Conservation (phyloP, 2,113 vertebrate species). For the Phocoena phocoena region DNA sequence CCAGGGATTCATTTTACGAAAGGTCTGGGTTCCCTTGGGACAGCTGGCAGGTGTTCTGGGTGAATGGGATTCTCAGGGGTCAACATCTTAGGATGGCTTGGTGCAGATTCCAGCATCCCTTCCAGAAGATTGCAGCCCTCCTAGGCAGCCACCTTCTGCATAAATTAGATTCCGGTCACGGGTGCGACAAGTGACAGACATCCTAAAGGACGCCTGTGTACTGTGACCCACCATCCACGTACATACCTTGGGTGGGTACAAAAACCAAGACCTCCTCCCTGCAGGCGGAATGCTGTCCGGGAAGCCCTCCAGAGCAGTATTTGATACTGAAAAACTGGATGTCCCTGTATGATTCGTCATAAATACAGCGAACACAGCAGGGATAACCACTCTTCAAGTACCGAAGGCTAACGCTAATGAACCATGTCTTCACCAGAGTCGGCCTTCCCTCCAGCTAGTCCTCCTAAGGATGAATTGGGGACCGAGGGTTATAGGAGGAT, state of each 20-base stretch:
- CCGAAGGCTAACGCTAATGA: neutral
- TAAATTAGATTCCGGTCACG: accelerated
- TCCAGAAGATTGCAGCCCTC: neutral
- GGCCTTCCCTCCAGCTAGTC: neutral
- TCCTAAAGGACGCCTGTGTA: accelerated
- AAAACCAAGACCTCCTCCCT: neutral
- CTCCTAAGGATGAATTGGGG: neutral
- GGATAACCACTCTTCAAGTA: slow-evolving; percentile 60
- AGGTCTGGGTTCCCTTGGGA: neutral
- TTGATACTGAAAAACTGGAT: slow-evolving; percentile 68
- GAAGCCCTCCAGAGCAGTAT: slow-evolving; percentile 52
- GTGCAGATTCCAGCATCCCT: neutral
- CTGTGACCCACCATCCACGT: accelerated
- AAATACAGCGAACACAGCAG: slow-evolving; percentile 64
- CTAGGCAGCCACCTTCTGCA: neutral
- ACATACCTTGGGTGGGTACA: neutral
- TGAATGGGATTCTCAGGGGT: neutral
- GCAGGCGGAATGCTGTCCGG: neutral
- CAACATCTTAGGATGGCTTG: accelerated
- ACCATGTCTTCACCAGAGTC: neutral
- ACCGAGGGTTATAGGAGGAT: neutral
- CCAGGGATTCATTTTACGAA: accelerated
- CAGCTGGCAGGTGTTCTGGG: neutral
- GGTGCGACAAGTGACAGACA: accelerated
- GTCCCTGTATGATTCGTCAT: slow-evolving; percentile 65